Evolutionary conservation across 2,113 vertebrate species (phyloP).

Genomic region (Mustelus asterias): DNA sequence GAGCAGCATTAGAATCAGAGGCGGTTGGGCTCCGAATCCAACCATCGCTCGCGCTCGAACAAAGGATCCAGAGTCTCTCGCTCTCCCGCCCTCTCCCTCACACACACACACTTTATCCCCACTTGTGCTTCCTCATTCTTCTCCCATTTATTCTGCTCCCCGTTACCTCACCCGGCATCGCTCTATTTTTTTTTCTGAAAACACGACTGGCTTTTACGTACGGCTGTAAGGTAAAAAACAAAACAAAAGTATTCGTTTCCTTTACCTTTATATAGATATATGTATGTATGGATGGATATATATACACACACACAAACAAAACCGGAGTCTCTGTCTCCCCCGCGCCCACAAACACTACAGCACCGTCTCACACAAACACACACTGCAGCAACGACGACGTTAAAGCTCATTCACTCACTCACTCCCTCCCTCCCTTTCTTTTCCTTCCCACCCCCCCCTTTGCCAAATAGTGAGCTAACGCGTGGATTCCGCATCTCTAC

Average conservation of each 20-base stretch:
- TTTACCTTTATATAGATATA: background rate
- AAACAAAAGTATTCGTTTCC: background rate
- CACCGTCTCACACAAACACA: conserved; percentile 19
- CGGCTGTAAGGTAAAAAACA: background rate
- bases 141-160: background rate
- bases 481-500: background rate
- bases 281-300: background rate
- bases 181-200: conserved; percentile 43
- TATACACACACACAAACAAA: background rate
- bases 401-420: conserved; percentile 38
- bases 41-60: conserved; percentile 41
- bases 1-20: background rate
- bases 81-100: background rate
- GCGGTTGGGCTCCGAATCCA: background rate
- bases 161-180: background rate
- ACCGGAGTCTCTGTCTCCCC: conserved; percentile 40
- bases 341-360: conserved; percentile 42
- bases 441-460: background rate
- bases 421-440: background rate
- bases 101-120: background rate
- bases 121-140: background rate
- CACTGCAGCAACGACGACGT: conserved; percentile 28
- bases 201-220: conserved; percentile 39
- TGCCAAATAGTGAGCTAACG: conserved; percentile 22
- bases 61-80: conserved; percentile 43